Evolutionary conservation across 2,888 invertebrate species (phyloP).

Genomic region (Odontomyia ornata): DNA sequence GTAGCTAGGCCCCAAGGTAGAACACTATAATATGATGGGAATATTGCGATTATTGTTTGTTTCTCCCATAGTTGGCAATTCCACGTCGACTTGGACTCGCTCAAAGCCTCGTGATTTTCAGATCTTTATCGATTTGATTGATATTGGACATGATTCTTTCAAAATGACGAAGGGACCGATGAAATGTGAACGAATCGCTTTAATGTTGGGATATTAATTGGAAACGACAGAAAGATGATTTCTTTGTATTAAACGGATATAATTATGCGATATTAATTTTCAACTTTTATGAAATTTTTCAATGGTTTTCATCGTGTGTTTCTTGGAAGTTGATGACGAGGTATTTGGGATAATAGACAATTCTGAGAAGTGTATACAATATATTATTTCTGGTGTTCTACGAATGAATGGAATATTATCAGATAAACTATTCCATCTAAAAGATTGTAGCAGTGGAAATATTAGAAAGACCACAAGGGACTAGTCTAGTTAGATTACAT

Average conservation of each 20-base stretch:
- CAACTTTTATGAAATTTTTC: not conserved
- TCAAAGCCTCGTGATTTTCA: constrained; percentile 28
- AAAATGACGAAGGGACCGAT: constrained; percentile 32
- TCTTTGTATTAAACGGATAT: not conserved
- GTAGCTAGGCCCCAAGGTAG: constrained; percentile 17
- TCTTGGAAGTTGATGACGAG: too few species aligned
- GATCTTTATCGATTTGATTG: constrained; percentile 43
- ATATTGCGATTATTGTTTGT: constrained; percentile 20
- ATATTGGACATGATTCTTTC: constrained; percentile 36
- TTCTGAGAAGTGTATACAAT: too few species aligned
- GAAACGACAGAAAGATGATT: constrained; percentile 18
- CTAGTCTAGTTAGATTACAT: too few species aligned
- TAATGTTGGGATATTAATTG: constrained; percentile 28
- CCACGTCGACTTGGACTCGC: not conserved
- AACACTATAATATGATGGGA: constrained; percentile 17
- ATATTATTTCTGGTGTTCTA: too few species aligned
- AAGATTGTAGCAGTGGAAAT: too few species aligned
- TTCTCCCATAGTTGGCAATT: constrained; percentile 6
- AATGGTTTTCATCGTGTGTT: too few species aligned
- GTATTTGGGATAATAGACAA: too few species aligned
- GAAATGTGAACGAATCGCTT: constrained; percentile 28
- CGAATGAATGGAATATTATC: too few species aligned
- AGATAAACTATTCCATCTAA: too few species aligned
- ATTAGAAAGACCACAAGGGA: too few species aligned
- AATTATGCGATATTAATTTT: constrained; percentile 19